A percentile compares a stretch with the other conserved stretches of the same genome.
Evolutionary conservation across 2,888 invertebrate species (phyloP).

Genomic region (Pollenia griseotomentosa): DNA sequence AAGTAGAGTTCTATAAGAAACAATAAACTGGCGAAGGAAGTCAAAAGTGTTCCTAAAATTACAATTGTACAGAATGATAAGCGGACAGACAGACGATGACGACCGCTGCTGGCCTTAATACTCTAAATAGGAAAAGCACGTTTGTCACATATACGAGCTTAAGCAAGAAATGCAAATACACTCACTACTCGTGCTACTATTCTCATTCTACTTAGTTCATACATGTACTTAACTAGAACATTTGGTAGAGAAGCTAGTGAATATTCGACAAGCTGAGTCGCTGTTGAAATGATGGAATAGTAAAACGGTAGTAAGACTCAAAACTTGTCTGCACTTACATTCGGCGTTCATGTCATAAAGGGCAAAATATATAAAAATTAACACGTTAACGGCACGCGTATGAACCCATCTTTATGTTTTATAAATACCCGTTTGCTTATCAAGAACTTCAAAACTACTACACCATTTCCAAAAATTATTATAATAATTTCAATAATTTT

Average conservation of each 20-base stretch:
- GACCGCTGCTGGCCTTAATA: conserved; percentile 44
- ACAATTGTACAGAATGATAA: conserved; percentile 43
- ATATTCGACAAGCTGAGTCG: neutral
- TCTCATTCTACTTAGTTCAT: conserved; percentile 13
- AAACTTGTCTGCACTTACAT: conserved; percentile 42
- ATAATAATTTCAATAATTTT: too few species aligned
- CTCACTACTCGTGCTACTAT: conserved; percentile 12
- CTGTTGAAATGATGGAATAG: conserved; percentile 38
- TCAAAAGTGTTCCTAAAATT: conserved; percentile 68
- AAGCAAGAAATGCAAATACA: conserved; percentile 39
- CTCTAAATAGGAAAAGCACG: conserved; percentile 59
- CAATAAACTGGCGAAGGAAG: conserved; percentile 71
- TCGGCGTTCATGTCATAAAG: conserved; percentile 61
- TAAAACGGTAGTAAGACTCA: conserved; percentile 50
- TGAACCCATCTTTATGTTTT: conserved; percentile 54
- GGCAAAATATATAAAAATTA: conserved; percentile 51
- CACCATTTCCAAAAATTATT: conserved; percentile 38
- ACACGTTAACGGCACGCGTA: conserved; percentile 71
- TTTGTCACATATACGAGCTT: conserved; percentile 60
- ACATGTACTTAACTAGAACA: conserved; percentile 28
- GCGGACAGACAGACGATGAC: neutral
- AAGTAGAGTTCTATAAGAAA: conserved; percentile 42
- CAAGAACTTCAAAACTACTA: conserved; percentile 31
- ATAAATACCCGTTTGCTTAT: conserved; percentile 35
- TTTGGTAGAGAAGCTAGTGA: conserved; percentile 23